Evolutionary conservation across 2,113 vertebrate genomes (phyloP).

Genomic region (Centrocercus urophasianus): DNA sequence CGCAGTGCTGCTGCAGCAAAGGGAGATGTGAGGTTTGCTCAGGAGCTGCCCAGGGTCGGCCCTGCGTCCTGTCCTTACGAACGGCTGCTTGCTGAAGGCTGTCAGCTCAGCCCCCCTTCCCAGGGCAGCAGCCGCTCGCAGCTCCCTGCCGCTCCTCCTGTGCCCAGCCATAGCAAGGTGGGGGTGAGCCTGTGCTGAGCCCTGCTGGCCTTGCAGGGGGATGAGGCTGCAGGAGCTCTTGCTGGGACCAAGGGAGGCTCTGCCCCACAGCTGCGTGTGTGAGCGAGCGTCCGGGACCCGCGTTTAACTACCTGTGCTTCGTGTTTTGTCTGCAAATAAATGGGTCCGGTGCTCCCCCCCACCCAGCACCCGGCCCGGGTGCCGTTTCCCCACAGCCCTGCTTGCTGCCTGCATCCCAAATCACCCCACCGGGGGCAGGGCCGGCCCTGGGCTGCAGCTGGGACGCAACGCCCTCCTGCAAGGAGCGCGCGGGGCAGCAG

Average conservation of each 20-base stretch:
- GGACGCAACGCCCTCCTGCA: too few species aligned
- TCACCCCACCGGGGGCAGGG: too few species aligned
- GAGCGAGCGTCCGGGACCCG: accelerated
- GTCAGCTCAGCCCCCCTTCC: neutral
- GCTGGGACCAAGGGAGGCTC: accelerated
- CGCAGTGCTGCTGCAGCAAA: accelerated
- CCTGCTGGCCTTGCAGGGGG: too few species aligned
- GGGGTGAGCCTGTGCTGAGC: too few species aligned
- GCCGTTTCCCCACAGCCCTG: neutral
- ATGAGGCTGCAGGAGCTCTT: neutral
- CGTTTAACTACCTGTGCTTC: neutral
- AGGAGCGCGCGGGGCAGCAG: too few species aligned
- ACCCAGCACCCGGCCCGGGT: neutral
- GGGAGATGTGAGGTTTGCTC: neutral
- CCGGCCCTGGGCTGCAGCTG: accelerated
- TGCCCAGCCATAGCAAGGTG: neutral
- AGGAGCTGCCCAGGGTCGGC: neutral
- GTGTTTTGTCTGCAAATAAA: neutral
- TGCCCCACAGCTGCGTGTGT: neutral
- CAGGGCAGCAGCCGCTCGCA: neutral
- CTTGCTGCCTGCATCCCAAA: neutral
- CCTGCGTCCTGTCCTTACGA: neutral
- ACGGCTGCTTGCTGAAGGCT: neutral
- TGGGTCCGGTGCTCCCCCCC: neutral
- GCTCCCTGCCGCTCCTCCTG: neutral